A percentile compares a stretch with the other conserved stretches of the same genome.
Conservation (phyloP, 2,113 vertebrate genomes). For the Nansenia antarctica region DNA sequence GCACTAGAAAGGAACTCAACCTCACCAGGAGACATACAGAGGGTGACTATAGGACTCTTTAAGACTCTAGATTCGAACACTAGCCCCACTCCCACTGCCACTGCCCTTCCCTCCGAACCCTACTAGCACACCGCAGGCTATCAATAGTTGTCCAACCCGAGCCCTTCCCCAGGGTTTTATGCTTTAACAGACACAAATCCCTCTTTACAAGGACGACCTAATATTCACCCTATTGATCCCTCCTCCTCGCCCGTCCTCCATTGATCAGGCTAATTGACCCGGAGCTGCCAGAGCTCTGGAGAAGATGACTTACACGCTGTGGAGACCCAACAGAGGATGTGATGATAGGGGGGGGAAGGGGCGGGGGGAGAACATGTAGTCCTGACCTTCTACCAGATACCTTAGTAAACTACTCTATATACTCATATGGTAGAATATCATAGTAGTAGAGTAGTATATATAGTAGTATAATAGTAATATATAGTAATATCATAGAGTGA, state of each 20-base stretch:
- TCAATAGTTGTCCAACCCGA: neutral
- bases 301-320: constrained; percentile 34
- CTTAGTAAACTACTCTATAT: too few relatives aligned
- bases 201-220: constrained; percentile 40
- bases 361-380: too few relatives aligned
- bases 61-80: neutral
- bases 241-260: constrained; percentile 49
- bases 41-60: too few relatives aligned
- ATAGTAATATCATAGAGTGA: too few relatives aligned
- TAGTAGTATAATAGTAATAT: too few relatives aligned
- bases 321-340: neutral
- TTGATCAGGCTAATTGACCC: constrained; percentile 61
- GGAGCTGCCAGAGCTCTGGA: constrained; percentile 35
- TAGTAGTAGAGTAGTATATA: too few relatives aligned
- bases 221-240: constrained; percentile 54
- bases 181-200: constrained; percentile 43
- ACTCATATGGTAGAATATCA: too few relatives aligned
- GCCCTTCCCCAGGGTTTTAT: constrained; percentile 13
- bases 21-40: too few relatives aligned
- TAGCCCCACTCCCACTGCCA: neutral
- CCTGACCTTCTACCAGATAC: too few relatives aligned
- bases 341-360: neutral
- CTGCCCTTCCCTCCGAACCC: too few relatives aligned
- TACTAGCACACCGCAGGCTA: neutral
- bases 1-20: too few relatives aligned